Base-by-base conservation (phyloP, 2,113 vertebrate species). In the Tautogolabrus adspersus region DNA sequence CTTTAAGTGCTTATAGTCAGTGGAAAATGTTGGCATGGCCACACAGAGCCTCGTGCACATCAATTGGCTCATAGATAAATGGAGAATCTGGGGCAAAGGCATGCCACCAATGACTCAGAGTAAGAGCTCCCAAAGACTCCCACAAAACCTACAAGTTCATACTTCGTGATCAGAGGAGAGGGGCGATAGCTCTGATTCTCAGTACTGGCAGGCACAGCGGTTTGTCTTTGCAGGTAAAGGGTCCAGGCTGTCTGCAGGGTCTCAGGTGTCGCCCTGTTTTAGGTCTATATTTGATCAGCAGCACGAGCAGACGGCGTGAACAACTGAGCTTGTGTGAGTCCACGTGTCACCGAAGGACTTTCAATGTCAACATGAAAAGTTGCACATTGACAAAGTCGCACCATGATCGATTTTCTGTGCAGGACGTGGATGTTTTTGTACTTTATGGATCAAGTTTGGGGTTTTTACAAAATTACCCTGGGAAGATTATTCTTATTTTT, bases 21-120 rank as follows among this genome's bases (percentile, higher is more conserved):
- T 49, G 74, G 51, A 72, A 72, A 68, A 61, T 44, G 8, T 54
- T 68, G 52, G 51, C 58, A 40, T 1, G 2, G 13, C 21, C n/a
- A 5, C 60, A 16, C 21, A 10, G 40, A 10, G 47, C 13, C 22
- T 54, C 52, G 18, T 51, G 47, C 61, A 30, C 52, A 51, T 10
- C 40, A 0, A 10, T 19, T 18, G 10, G 58, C 64, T 63, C 40
- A 26, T 61, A 52, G 70, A 67, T 74, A 82, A 73, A 84, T 61
- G 10, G 19, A 62, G 75, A 92, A 90, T 90, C 81, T 91, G 73
- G 91, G 83, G 3, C 76, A 90, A 84, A 92, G 75, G 88, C 19
- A 22, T 12, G 68, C 5, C 34, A 15, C 5, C 37, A 26, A 15
- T 56, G 56, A 58, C 26, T 75, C n/a, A 72, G 66, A 69, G 30